Percentiles rank a stretch among this genome's conserved stretches.
Conservation (phyloP, 2,888 invertebrate genomes). For the Dasypogon diadema region DNA sequence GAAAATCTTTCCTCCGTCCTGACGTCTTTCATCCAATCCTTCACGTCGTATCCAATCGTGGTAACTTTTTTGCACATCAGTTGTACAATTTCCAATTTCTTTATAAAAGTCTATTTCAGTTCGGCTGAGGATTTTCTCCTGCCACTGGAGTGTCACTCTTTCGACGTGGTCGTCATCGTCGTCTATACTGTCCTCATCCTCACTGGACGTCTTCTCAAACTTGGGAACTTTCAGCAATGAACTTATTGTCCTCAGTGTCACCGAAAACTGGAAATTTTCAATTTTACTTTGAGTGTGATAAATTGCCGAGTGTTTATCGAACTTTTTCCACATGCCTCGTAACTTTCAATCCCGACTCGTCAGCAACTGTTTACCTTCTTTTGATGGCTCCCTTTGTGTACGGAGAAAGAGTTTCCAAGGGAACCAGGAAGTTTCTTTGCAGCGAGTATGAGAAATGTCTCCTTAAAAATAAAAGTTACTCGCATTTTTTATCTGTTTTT, state of each 20-base stretch:
- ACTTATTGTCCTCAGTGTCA: constrained; percentile 62
- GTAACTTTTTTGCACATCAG: constrained; percentile 74
- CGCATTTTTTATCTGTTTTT: too few relatives aligned
- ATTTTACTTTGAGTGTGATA: constrained; percentile 64
- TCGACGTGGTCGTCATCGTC: constrained; percentile 55
- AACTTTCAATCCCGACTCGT: background rate
- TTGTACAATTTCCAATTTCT: constrained; percentile 74
- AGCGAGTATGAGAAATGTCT: too few relatives aligned
- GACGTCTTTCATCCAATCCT: constrained; percentile 51
- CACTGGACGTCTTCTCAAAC: constrained; percentile 59
- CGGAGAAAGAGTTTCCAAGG: background rate
- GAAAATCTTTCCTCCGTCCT: constrained; percentile 68
- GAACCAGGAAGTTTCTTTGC: background rate
- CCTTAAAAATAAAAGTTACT: too few relatives aligned
- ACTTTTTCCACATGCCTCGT: constrained; percentile 58
- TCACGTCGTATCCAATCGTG: constrained; percentile 67
- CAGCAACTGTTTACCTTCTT: background rate
- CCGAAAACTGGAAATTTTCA: constrained; percentile 60
- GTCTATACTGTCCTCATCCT: constrained; percentile 52
- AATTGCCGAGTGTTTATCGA: constrained; percentile 63
- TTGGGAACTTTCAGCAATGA: constrained; percentile 65
- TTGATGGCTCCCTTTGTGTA: background rate
- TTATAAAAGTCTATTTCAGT: constrained; percentile 74
- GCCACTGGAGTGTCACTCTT: constrained; percentile 74
- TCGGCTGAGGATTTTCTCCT: constrained; percentile 77